Evolutionary conservation across 2,888 invertebrate genomes (phyloP), one percentile per base, ranked within the genome.

Genomic region (Drosophila mettleri): DNA sequence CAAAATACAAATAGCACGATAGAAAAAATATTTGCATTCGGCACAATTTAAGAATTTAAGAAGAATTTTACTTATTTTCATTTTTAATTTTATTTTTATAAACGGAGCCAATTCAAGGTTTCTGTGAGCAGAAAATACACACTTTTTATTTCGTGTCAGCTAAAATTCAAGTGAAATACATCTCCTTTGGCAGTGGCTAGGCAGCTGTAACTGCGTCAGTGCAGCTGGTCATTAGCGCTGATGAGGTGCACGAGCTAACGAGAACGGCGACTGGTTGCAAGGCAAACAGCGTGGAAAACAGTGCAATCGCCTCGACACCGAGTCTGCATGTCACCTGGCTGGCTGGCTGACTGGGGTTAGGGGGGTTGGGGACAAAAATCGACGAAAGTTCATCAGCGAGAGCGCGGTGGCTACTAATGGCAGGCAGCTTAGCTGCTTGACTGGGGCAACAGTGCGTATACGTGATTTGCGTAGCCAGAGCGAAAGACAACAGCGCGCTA

Each of bases 191-290:
- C 41, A 36, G 43, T 43, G 16, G 22, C n/a, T 33, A 24, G 24
- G 63, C 78, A 51, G 63, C 63, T 65, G 71, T 45, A 46, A 41
- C 68, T 65, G 62, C 80, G 71, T 66, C 77, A 77, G 48, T 86
- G 86, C 87, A 76, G 76, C 81, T 76, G 71, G 85, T 83, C 83
- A 83, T 83, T 83, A 83, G 85, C 68, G 87, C 53, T 83, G 83
- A 86, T 86, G 87, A 83, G 87, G 68, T 54, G 46, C 60, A 61
- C 38, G 46, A 59, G 57, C 51, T 54, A 27, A 62, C 10, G 41
- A 48, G 59, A 45, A 55, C 27, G 36, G 54, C 39, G 46, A 2
- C 34, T 5, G 16, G 49, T 18, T 7, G 7, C 31, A 59, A 3
- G 41, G 2, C n/a, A 14, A 18, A 18, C 36, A 65, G 48, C 29